phyloP scores from a whole-genome alignment of 1,140 invertebrate genomes.

The Episyrphus balteatus region DNA sequence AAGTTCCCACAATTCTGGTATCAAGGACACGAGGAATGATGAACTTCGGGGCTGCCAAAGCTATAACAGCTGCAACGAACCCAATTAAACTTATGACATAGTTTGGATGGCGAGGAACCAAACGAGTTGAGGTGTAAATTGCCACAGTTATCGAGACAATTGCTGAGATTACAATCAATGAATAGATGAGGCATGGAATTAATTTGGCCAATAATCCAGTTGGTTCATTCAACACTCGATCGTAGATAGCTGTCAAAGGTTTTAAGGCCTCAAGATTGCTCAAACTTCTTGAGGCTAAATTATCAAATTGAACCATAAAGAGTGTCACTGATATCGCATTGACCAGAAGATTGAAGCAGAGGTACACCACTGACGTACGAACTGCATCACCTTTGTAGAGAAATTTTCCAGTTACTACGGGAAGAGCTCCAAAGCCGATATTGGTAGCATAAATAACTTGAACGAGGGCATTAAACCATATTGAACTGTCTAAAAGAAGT shows the following conservation, averaged over 20 bases:
- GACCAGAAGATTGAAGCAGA: constrained; percentile 34
- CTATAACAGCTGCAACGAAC: constrained; percentile 26
- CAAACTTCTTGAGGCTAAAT: constrained; percentile 15
- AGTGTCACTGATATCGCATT: constrained; percentile 32
- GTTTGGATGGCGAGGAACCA: constrained; percentile 29
- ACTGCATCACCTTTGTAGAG: constrained; percentile 35
- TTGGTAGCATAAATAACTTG: constrained; percentile 32
- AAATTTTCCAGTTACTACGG: constrained; percentile 35
- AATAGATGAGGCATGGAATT: constrained; percentile 25
- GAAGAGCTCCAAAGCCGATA: constrained; percentile 29
- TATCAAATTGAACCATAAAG: constrained; percentile 34
- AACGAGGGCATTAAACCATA: constrained; percentile 34
- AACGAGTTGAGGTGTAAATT: constrained; percentile 27
- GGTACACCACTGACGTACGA: constrained; percentile 31
- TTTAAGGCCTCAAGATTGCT: constrained; percentile 26
- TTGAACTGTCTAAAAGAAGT: constrained; percentile 21
- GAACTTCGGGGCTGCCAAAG: constrained; percentile 27
- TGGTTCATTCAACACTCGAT: constrained; percentile 14
- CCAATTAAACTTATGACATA: constrained; percentile 32
- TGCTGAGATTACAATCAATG: constrained; percentile 22
- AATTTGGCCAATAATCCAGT: constrained; percentile 14
- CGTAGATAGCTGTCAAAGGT: constrained; percentile 32
- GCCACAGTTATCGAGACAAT: constrained; percentile 28
- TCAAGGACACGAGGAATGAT: constrained; percentile 29
- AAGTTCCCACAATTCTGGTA: constrained; percentile 27